Base-by-base conservation (phyloP, 2,888 invertebrate species). In the Drosophila pegasa region DNA sequence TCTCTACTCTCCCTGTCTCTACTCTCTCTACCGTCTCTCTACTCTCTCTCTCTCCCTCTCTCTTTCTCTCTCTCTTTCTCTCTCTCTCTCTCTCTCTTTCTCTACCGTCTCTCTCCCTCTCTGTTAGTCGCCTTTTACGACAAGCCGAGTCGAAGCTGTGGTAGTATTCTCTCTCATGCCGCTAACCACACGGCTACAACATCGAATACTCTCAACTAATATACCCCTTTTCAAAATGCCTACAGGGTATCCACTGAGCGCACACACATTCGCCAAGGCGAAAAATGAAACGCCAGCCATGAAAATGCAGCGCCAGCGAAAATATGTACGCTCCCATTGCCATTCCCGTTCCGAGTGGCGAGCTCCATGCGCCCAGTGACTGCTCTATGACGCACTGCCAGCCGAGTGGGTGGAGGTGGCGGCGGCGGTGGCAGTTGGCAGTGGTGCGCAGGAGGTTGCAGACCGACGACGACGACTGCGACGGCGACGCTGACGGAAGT, bases 401-500 rank as follows among this genome's bases (percentile, higher is more conserved):
- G 33, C n/a, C 20, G 12, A 35, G 72, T 29, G 25, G 57, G 41
- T 29, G 54, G 38, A 20, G 48, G 18, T 8, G 29, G 41, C 7
- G 20, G 14, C 18, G 33, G 20, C 2, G 33, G 31, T 8, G 25
- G 45, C 22, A 22, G 22, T 1, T 9, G 27, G 9, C 1, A 35
- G 29, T 22, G 48, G 4, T 35, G 71, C 27, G 27, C 16, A 10
- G 45, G 27, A 12, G 45, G 50, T n/a, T 18, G 18, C 18, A 55
- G 25, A 41, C 43, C 12, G 52, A 22, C 25, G 52, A n/a, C n/a
- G n/a, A n/a, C 33, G 20, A 45, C 10, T 31, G 56, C 3, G 56
- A 35, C 6, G 37, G 56, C 62, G 59, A 56, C 71, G 51, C 75
- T 86, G 82, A 82, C 82, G 82, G 88, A 88, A 87, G 86, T 88